Percentiles rank a stretch among this genome's conserved stretches.
phyloP scores from a whole-genome alignment of 1,140 invertebrate species.

The Zaprionus davidi region DNA sequence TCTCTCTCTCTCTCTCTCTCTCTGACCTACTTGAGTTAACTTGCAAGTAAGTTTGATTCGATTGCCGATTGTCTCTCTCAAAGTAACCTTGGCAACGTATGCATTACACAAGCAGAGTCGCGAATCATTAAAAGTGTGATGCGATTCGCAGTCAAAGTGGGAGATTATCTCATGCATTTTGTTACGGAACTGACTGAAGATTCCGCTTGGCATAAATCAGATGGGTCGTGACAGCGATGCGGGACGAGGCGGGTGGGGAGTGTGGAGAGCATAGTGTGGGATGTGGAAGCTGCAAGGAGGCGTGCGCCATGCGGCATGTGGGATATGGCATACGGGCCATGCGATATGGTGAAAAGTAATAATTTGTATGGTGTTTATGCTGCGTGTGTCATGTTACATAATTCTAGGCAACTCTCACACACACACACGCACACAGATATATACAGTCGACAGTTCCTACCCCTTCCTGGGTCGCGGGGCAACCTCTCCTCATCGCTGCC shows the following conservation, averaged over 20 bases:
- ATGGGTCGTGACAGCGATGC: conserved; percentile 25
- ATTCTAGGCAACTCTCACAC: conserved; percentile 28
- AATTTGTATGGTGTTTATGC: conserved; percentile 63
- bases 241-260: conserved; percentile 5
- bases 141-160: too few species aligned
- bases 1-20: too few species aligned
- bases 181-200: conserved; percentile 1
- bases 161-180: background rate
- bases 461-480: conserved; percentile 18
- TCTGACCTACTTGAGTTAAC: too few species aligned
- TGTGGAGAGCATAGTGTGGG: background rate
- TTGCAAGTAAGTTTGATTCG: too few species aligned
- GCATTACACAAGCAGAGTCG: too few species aligned
- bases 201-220: conserved; percentile 29
- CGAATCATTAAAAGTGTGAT: too few species aligned
- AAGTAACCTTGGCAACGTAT: too few species aligned
- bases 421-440: conserved; percentile 10
- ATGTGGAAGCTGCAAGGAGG: background rate
- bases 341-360: conserved; percentile 53
- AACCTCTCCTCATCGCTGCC: conserved; percentile 41
- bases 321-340: conserved; percentile 50
- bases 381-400: conserved; percentile 73
- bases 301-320: background rate
- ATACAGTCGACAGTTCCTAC: conserved; percentile 20
- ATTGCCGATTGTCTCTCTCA: too few species aligned